Evolutionary conservation across 2,888 invertebrate species (phyloP).

Genomic region (Clanis bilineata): DNA sequence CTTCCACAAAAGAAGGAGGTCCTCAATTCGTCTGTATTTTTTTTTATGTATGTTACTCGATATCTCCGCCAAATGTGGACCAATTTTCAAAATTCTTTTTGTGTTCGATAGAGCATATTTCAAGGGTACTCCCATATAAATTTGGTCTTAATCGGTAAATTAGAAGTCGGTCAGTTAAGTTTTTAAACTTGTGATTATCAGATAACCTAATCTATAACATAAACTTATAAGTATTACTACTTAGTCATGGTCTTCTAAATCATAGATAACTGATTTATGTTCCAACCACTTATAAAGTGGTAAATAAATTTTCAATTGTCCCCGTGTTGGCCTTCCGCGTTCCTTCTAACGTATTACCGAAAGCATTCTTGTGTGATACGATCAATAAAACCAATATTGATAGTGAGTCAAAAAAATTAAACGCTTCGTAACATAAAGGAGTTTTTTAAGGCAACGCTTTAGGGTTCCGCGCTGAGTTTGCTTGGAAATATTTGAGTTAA

Average conservation of each 20-base stretch:
- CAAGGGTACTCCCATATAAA: too few relatives aligned
- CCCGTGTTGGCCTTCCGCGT: slow-evolving; percentile 12
- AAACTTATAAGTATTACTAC: not conserved
- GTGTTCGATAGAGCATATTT: too few relatives aligned
- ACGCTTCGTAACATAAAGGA: slow-evolving; percentile 34
- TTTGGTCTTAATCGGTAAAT: too few relatives aligned
- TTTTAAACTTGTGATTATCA: too few relatives aligned
- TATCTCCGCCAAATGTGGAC: too few relatives aligned
- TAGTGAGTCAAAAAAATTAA: slow-evolving; percentile 34
- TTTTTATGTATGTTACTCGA: too few relatives aligned
- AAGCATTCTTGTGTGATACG: slow-evolving; percentile 18
- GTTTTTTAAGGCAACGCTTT: slow-evolving; percentile 33
- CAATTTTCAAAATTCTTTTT: too few relatives aligned
- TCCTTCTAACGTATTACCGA: slow-evolving; percentile 14
- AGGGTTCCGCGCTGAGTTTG: slow-evolving; percentile 19
- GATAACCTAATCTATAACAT: too few relatives aligned
- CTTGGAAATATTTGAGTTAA: not conserved
- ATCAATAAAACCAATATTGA: slow-evolving; percentile 21
- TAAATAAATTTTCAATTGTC: slow-evolving; percentile 9
- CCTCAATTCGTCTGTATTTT: too few relatives aligned
- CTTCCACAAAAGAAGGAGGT: too few relatives aligned
- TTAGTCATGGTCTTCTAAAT: not conserved
- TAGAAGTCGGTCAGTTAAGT: too few relatives aligned
- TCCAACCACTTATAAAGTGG: not conserved
- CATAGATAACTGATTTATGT: not conserved